phyloP scores from a whole-genome alignment of 1,140 invertebrate species.

The Drosophila rufa region DNA sequence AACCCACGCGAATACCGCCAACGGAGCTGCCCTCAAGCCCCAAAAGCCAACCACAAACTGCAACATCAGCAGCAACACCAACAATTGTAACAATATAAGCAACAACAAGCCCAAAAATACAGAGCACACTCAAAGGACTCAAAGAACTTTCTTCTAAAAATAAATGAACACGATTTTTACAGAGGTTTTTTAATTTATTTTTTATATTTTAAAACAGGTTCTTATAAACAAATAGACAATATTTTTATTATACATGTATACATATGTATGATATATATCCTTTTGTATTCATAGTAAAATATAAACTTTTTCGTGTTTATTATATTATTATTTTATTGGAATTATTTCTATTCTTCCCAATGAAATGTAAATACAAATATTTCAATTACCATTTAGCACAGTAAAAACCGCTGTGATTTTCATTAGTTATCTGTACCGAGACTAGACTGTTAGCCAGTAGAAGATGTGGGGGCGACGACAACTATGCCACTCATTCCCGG shows the following conservation, averaged over 20 bases:
- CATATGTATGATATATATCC: too few species aligned
- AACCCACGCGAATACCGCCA: conserved; percentile 25
- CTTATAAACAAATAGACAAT: too few species aligned
- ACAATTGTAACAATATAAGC: conserved; percentile 21
- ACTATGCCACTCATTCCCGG: conserved; percentile 66
- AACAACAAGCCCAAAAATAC: conserved; percentile 3
- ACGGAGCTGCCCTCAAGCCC: conserved; percentile 49
- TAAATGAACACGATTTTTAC: too few species aligned
- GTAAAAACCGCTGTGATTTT: not conserved
- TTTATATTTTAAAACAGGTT: too few species aligned
- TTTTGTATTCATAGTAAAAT: too few species aligned
- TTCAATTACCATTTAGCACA: too few species aligned
- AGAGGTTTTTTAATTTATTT: too few species aligned
- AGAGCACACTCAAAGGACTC: not conserved
- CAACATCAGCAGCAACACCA: conserved; percentile 43
- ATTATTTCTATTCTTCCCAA: too few species aligned
- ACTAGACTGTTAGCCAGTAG: not conserved
- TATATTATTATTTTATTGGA: too few species aligned
- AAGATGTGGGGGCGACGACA: conserved; percentile 22
- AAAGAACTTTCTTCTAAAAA: not conserved
- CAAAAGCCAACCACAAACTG: conserved; percentile 56
- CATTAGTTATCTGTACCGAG: not conserved
- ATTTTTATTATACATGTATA: too few species aligned
- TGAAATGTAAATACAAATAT: too few species aligned
- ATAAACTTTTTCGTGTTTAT: too few species aligned